A percentile compares a stretch with the other conserved stretches of the same genome.
These are phyloP conservation scores for Aleiodes testaceus DNA, from an alignment of 2,888 invertebrate species.

Conservation along the genomic window DNA sequence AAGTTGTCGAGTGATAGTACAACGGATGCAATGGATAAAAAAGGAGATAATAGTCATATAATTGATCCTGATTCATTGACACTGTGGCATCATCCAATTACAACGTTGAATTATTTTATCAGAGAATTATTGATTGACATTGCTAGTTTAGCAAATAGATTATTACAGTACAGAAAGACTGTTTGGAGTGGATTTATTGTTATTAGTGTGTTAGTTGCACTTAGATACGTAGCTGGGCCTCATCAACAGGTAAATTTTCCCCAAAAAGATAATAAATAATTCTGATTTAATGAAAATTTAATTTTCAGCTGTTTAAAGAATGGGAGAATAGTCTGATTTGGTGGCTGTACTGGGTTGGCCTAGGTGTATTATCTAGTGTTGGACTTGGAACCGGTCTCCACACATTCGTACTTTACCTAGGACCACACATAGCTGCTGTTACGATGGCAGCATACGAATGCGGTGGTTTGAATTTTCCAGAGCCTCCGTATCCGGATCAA, in stretches of 20 bases:
- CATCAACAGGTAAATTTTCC: conserved; percentile 65
- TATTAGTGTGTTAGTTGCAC: conserved; percentile 63
- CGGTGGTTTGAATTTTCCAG: conserved; percentile 93
- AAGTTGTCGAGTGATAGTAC: conserved; percentile 42
- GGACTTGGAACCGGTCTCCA: conserved; percentile 98
- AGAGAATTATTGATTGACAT: conserved; percentile 68
- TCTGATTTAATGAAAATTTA: neutral
- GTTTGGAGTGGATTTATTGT: conserved; percentile 66
- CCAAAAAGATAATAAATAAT: too few relatives aligned
- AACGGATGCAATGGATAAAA: conserved; percentile 35
- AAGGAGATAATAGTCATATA: conserved; percentile 48
- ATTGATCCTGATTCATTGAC: conserved; percentile 68
- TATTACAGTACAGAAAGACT: conserved; percentile 64
- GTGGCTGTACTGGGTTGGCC: conserved; percentile 93
- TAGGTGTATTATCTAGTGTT: conserved; percentile 97
- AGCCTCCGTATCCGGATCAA: conserved; percentile 99
- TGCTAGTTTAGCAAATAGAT: conserved; percentile 65
- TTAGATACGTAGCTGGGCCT: conserved; percentile 66
- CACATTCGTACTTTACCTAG: conserved; percentile 97
- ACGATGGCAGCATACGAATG: conserved; percentile 99
- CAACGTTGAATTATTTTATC: conserved; percentile 68
- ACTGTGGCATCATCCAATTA: conserved; percentile 69
- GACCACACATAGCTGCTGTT: conserved; percentile 99
- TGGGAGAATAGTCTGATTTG: conserved; percentile 76
- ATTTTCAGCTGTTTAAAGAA: conserved; percentile 62